Conservation (phyloP, 1,140 invertebrate genomes). For the Venustaconcha ellipsiformis region DNA sequence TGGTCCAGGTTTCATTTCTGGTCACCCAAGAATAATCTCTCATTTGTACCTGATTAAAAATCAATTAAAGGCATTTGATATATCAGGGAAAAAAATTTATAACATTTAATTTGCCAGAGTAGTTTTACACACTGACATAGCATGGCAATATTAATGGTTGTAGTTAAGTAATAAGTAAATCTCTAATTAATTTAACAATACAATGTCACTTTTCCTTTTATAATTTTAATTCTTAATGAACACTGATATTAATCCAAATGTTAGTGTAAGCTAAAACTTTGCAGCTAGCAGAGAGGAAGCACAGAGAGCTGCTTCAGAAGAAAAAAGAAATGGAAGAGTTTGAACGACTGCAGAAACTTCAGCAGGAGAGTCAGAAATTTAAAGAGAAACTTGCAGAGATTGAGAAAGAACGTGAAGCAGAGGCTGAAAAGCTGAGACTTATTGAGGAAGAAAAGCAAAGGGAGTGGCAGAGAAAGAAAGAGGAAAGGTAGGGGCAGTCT, state of each 20-base stretch:
- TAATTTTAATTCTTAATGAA: neutral
- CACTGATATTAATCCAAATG: neutral
- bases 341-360: slow-evolving; percentile 38
- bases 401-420: slow-evolving; percentile 40
- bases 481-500: slow-evolving; percentile 16
- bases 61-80: too few species aligned
- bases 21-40: too few species aligned
- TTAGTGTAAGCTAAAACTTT: slow-evolving; percentile 2
- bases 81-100: too few species aligned
- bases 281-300: slow-evolving; percentile 44
- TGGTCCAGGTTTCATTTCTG: too few species aligned
- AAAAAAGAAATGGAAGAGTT: slow-evolving; percentile 46
- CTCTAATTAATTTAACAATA: neutral
- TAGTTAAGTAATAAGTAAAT: too few species aligned
- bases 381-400: slow-evolving; percentile 35
- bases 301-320: slow-evolving; percentile 42
- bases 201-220: neutral
- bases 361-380: slow-evolving; percentile 35
- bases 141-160: too few species aligned
- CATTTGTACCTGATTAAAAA: too few species aligned
- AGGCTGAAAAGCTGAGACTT: slow-evolving; percentile 29
- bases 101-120: too few species aligned
- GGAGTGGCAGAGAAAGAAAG: slow-evolving; percentile 32
- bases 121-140: too few species aligned
- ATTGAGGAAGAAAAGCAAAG: slow-evolving; percentile 33